Percentiles rank a stretch among this genome's conserved stretches.
These are phyloP conservation scores for Solenopsis fugax DNA, from an alignment of 1,140 invertebrate genomes.

Conservation along the genomic window DNA sequence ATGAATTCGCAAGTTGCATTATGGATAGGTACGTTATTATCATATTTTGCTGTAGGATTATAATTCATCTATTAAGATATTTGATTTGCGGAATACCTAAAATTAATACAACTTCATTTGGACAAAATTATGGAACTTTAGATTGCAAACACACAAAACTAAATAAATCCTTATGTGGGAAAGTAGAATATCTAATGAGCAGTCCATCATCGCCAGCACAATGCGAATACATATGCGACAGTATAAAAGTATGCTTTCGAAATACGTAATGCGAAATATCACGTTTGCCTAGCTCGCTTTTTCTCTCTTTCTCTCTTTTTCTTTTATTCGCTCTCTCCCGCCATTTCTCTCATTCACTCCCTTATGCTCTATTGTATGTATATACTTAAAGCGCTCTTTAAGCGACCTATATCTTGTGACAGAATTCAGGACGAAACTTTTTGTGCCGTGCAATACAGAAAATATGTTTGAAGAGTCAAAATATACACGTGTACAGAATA, in stretches of 20 bases:
- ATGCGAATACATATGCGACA: slow-evolving; percentile 38
- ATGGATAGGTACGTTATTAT: not conserved
- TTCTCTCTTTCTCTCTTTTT: not conserved
- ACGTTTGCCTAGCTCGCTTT: slow-evolving; percentile 39
- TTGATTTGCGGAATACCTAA: not conserved
- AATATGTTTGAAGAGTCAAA: not conserved
- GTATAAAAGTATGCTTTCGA: slow-evolving; percentile 41
- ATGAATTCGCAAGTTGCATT: not conserved
- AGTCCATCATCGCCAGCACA: not conserved
- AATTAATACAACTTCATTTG: not conserved
- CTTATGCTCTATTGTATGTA: slow-evolving; percentile 68
- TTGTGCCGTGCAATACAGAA: not conserved
- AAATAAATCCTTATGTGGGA: not conserved
- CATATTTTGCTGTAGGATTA: not conserved
- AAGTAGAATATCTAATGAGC: not conserved
- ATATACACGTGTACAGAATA: not conserved
- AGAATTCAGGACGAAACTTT: slow-evolving; percentile 12
- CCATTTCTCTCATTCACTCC: slow-evolving; percentile 22
- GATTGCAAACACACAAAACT: not conserved
- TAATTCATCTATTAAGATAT: not conserved
- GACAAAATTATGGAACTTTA: slow-evolving; percentile 3
- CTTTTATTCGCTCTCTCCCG: slow-evolving; percentile 4
- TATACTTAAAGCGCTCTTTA: slow-evolving; percentile 63
- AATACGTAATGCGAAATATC: slow-evolving; percentile 40
- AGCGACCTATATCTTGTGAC: slow-evolving; percentile 5